These are phyloP conservation scores for Grus americana DNA, from an alignment of 2,113 vertebrate genomes.

Conservation along the genomic window DNA sequence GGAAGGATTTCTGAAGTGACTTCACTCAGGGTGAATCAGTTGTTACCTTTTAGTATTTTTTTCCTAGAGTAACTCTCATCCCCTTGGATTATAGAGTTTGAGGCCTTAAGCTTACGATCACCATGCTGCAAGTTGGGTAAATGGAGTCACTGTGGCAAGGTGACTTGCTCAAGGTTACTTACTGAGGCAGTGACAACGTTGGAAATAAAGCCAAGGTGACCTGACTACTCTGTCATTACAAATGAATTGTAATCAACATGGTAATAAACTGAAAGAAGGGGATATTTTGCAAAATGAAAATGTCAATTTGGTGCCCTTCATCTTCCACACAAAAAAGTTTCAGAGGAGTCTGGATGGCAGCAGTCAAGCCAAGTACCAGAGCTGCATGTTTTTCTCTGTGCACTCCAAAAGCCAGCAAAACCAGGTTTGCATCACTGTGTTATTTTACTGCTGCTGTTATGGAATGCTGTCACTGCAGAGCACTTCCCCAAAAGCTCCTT, in stretches of 20 bases:
- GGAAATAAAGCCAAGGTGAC: background rate
- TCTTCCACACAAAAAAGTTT: background rate
- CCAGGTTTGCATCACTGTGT: background rate
- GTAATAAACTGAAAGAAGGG: background rate
- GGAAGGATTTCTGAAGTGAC: background rate
- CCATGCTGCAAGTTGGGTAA: background rate
- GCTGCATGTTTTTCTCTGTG: background rate
- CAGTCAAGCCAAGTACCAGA: background rate
- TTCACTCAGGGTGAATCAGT: background rate
- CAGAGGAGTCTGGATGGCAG: background rate
- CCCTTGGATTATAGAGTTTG: background rate
- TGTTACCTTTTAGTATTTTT: background rate
- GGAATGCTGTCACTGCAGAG: background rate
- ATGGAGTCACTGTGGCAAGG: background rate
- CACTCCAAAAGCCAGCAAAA: background rate
- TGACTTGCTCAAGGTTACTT: background rate
- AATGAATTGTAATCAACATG: background rate
- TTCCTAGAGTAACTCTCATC: background rate
- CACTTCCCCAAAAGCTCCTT: background rate
- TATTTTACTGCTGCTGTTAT: background rate
- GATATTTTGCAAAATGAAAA: background rate
- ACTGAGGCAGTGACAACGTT: background rate
- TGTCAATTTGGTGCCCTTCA: background rate
- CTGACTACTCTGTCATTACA: background rate
- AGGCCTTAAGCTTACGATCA: background rate